Evolutionary conservation across 2,797 vertebrate species (phyloP), one percentile per base, ranked within the genome.

Genomic region (Aselliscus stoliczkanus): DNA sequence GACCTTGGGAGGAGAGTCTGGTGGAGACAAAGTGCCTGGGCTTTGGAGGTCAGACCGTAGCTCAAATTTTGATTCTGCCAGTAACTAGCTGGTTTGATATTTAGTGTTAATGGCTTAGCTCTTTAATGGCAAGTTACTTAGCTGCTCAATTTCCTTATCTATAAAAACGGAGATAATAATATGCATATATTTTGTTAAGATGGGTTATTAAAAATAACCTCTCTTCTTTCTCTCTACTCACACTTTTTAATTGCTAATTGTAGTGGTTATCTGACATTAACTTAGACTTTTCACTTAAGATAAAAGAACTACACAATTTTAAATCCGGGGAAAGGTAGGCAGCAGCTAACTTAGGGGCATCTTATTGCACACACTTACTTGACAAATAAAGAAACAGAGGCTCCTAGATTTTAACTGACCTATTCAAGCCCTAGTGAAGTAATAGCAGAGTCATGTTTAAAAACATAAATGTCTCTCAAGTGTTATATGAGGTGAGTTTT

Each of bases 61-160:
- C 65, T 93, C 75, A 47, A 62, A 94, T 80, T 50, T 70, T 69
- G 58, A 87, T 37, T 96, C 39, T 90, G 34, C 50, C 44, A 42
- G 44, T 65, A 94, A 86, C 82, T 47, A 95, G 44, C 25, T 84
- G 39, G 42, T 94, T 72, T 72, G 85, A 31, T 88, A 31, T 85
- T 90, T 84, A 58, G 93, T n/a, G 54, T 83, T 83, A 95, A 87
- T 73, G 27, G 60, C 58, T 84, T 94, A 42, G 60, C 14, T 84
- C n/a, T 95, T 83, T 72, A 88, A 93, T 25, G 47, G 29, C 11
- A 93, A 83, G 65, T 95, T 79, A 75, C 52, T 75, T 62, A 60
- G 39, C 8, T 58, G 80, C 54, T 95, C 64, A 47, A 77, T 77
- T 96, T 95, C 60, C 60, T 92, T 77, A 80, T 50, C 87, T 88